phyloP scores from a whole-genome alignment of 2,888 invertebrate genomes.

The Agrochola lota region DNA sequence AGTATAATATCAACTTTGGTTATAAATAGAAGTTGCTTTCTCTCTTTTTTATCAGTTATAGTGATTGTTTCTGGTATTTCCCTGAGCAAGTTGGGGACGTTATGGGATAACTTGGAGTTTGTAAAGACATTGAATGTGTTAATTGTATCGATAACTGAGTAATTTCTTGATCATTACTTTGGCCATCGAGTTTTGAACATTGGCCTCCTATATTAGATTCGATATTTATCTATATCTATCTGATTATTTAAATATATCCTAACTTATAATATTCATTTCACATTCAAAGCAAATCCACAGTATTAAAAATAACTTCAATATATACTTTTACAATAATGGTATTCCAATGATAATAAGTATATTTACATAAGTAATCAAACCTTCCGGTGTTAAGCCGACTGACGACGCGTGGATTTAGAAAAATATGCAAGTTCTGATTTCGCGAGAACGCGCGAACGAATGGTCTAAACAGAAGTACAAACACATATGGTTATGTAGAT shows the following conservation, averaged over 20 bases:
- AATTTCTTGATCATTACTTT: neutral
- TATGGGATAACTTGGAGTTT: neutral
- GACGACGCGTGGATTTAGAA: slow-evolving; percentile 19
- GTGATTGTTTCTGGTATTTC: neutral
- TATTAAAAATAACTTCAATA: neutral
- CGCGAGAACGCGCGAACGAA: slow-evolving; percentile 20
- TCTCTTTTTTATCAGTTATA: neutral
- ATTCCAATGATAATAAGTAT: slow-evolving; percentile 9
- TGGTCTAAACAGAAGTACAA: slow-evolving; percentile 48
- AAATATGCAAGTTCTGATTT: slow-evolving; percentile 42
- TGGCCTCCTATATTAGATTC: neutral
- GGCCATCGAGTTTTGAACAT: neutral
- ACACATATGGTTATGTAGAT: slow-evolving; percentile 28
- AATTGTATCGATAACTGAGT: no score
- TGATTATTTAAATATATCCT: neutral
- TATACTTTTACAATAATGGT: neutral
- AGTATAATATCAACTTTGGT: slow-evolving; percentile 7
- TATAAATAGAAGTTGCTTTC: slow-evolving; percentile 1
- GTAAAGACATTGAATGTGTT: neutral
- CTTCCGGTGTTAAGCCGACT: slow-evolving; percentile 34
- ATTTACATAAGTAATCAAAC: slow-evolving; percentile 38
- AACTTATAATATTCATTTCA: neutral
- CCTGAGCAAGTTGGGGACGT: neutral
- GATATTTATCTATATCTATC: neutral
- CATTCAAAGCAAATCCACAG: neutral